Conservation (phyloP, 2,888 invertebrate genomes). For the Eupithecia insigniata region DNA sequence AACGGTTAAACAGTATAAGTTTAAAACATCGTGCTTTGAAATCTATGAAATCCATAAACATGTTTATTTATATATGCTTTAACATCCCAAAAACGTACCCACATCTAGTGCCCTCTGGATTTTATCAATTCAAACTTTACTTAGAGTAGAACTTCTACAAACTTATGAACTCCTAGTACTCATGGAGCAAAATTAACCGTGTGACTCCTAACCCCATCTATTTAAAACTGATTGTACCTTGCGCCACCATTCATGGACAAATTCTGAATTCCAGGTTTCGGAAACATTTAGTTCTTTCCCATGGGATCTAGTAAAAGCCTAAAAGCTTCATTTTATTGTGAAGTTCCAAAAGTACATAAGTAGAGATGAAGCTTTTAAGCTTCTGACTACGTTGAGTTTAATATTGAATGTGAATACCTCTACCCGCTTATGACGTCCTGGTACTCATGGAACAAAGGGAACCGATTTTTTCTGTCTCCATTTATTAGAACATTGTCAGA, state of each 20-base stretch:
- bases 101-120: neutral
- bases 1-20: neutral
- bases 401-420: neutral
- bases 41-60: neutral
- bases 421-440: neutral
- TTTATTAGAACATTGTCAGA: too few relatives aligned
- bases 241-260: neutral
- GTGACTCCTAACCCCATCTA: slow-evolving; percentile 9
- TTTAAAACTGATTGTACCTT: neutral
- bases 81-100: neutral
- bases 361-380: neutral
- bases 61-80: slow-evolving; percentile 7
- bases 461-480: neutral
- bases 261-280: neutral
- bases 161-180: slow-evolving; percentile 5
- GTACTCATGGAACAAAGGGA: neutral
- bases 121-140: neutral
- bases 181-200: slow-evolving; percentile 11
- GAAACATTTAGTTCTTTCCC: neutral
- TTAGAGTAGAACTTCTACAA: neutral
- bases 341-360: too few relatives aligned
- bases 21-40: neutral
- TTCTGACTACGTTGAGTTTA: neutral
- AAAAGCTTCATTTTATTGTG: neutral
- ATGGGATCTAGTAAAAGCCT: neutral